Evolutionary conservation across 2,888 invertebrate genomes (phyloP), one percentile per base, ranked within the genome.

Genomic region (Teinopalpus imperialis): DNA sequence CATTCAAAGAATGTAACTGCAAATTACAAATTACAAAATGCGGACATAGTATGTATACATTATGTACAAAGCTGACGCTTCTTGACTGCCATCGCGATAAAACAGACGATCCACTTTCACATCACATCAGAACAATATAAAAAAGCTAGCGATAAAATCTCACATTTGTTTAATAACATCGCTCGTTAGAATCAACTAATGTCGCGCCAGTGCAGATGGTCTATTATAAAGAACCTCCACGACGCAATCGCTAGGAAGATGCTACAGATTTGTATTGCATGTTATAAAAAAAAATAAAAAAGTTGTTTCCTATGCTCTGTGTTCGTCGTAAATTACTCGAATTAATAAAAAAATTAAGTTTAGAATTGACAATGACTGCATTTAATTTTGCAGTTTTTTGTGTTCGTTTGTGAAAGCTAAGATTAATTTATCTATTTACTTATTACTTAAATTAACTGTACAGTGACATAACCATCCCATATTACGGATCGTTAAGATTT

Each of bases 131-230:
- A 80, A 80, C 76, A 57, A 59, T 57, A 59, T 55, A 57, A 58
- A 78, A 76, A 70, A 68, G 57, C 3, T 26, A 56, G 66, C 64
- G 81, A 85, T 85, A 87, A 80, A 77, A 87, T 83, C 80, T 79
- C 67, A 52, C 80, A 79, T 62, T 86, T 81, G 81, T 80, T 78
- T 86, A 85, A 85, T 85, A 85, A 74, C 81, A 72, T 70, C 63
- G 63, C 77, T 82, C 83, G 78, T 87, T 85, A 82, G 72, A 75
- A 74, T 72, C 73, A 75, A 74, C 74, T 80, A 75, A 79, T 80
- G 83, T 77, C 69, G 54, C 59, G 63, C 43, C 48, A 61, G 66
- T 66, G 43, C 49, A 45, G 47, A 41, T 52, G 59, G 60, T 52
- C 60, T 54, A 66, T 74, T 70, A 70, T 59, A 55, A 29, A 31